Base-by-base conservation (phyloP, 35 echinoderm and acorn worm species). In the Stichopus chloronotus region DNA sequence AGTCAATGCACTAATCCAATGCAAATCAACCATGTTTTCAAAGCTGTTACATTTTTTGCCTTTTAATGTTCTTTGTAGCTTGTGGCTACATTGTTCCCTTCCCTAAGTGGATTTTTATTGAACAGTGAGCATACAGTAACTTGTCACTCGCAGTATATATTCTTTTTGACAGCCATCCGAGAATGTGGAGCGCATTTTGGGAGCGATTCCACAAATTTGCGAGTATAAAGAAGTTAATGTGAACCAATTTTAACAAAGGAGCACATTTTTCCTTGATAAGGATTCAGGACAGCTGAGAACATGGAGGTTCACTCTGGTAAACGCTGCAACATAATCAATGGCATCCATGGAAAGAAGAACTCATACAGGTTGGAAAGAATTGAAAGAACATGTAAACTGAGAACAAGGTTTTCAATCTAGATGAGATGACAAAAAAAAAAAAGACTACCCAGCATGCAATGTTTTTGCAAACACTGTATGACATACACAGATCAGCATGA, bases 81-180 rank as follows among this genome's bases (percentile, higher is more conserved):
- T 0, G 0, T 56, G 82, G 82, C 55, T 78, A 43, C 11, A 58
- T 22, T 85, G 58, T 58, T 85, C 7, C 55, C 22, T 7, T 74
- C 82, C 16, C 20, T 58, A 85, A 85, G 82, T 85, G 82, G 82
- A 85, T 85, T 85, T 85, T 85, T 85, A 85, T 85, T 85, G 17
- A 85, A 85, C 55, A 17, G 57, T 20, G 55, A 58, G 55, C 22
- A 74, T 20, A 19, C 17, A 74, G 6, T 19, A 14, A 21, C 69
- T 74, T 74, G 69, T 74, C 69, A 74, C 13, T 19, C 22, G 69
- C 69, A 74, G 19, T 74, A 7, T 4, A 43, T 61, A 10, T 61
- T 61, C 14, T 61, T 74, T 4, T 74, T 74, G 69, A 74, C 69
- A 74, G 69, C 19, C 22, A 74, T n/a, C 69, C 69, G 17, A 74